Evolutionary conservation across 2,888 invertebrate species (phyloP).

Genomic region (Darwinula stevensoni): DNA sequence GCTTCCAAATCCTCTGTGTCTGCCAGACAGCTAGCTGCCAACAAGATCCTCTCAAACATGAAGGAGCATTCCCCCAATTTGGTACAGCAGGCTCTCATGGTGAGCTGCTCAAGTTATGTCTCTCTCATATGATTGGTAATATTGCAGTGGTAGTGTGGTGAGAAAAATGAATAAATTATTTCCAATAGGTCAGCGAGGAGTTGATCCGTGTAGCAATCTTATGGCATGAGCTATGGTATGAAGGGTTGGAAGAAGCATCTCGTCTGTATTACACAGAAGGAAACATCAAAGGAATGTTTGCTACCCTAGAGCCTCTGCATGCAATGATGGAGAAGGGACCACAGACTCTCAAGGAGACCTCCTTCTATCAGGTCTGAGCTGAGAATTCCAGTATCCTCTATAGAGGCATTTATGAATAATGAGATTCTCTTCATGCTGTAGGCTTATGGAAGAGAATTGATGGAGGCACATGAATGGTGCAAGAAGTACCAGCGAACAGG

Average conservation of each 20-base stretch:
- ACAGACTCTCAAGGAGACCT: constrained; percentile 81
- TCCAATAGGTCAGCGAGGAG: too few relatives aligned
- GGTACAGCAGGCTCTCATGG: constrained; percentile 86
- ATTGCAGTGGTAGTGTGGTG: too few relatives aligned
- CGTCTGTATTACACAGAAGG: constrained; percentile 80
- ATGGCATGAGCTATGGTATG: constrained; percentile 99
- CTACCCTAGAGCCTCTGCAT: constrained; percentile 76
- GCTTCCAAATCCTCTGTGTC: constrained; percentile 76
- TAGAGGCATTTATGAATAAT: background rate
- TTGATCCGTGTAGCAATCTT: constrained; percentile 87
- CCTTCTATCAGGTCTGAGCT: constrained; percentile 46
- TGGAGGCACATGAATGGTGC: constrained; percentile 87
- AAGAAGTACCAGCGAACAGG: constrained; percentile 44
- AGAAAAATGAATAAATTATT: too few relatives aligned
- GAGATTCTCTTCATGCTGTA: constrained; percentile 11
- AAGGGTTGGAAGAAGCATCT: constrained; percentile 71
- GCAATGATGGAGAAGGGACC: constrained; percentile 77
- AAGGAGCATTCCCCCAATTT: constrained; percentile 69
- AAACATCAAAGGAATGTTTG: constrained; percentile 87
- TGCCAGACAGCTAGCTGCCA: constrained; percentile 60
- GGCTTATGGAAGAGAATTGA: constrained; percentile 77
- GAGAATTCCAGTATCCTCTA: background rate
- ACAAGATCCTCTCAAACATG: constrained; percentile 80
- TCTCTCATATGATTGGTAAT: too few relatives aligned
- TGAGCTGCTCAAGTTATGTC: constrained; percentile 23